Evolutionary conservation across 2,113 vertebrate species (phyloP).

Genomic region (Istiophorus platypterus): DNA sequence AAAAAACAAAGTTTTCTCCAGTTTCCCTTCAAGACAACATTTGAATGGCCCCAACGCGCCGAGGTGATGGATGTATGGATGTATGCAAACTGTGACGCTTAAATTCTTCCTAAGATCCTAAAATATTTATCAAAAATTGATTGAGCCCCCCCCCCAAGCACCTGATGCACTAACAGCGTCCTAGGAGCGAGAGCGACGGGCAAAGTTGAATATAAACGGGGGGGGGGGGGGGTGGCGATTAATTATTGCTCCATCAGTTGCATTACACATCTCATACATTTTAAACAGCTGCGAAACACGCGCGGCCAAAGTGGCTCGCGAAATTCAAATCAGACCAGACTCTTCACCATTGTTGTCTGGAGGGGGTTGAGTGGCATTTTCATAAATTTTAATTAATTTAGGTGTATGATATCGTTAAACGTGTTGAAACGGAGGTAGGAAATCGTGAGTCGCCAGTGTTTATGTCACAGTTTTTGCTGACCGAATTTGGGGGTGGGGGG

Average conservation of each 20-base stretch:
- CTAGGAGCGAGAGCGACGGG: background rate
- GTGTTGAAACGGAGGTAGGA: background rate
- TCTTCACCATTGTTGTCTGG: background rate
- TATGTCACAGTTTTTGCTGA: background rate
- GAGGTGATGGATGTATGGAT: background rate
- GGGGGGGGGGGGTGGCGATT: slow-evolving; percentile 34
- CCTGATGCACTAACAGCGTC: background rate
- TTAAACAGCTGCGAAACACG: slow-evolving; percentile 32
- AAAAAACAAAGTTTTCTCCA: background rate
- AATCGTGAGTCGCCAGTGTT: background rate
- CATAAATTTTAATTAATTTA: background rate
- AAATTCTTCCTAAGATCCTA: background rate
- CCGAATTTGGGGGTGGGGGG: background rate
- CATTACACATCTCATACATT: slow-evolving; percentile 42
- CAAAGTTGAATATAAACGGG: slow-evolving; percentile 19
- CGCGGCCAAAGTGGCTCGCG: background rate
- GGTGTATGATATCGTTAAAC: background rate
- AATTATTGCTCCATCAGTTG: slow-evolving; percentile 23
- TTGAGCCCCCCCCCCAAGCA: too few species aligned
- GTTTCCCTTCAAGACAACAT: background rate
- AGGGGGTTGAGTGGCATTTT: background rate
- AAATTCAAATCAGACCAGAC: slow-evolving; percentile 3
- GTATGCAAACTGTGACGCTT: background rate
- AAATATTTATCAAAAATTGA: too few species aligned
- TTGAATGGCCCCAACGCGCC: background rate